A percentile compares a stretch with the other conserved stretches of the same genome.
phyloP scores from a whole-genome alignment of 2,888 invertebrate genomes.

The Dasysyrphus albostriatus region DNA sequence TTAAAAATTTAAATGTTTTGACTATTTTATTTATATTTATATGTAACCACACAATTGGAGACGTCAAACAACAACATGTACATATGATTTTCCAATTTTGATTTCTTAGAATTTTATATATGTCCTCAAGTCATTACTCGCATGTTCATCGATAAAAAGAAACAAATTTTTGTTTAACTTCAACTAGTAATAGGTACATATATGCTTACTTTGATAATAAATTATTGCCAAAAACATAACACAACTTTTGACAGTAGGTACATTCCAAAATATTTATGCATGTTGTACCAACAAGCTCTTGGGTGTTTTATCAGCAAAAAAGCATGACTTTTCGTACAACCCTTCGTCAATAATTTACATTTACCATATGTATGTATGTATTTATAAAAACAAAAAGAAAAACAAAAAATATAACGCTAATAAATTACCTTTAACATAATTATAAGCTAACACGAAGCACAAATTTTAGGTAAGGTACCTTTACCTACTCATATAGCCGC shows the following conservation, averaged over 20 bases:
- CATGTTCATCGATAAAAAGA: too few relatives aligned
- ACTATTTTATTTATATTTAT: too few relatives aligned
- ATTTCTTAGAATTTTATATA: too few relatives aligned
- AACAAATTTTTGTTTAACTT: neutral
- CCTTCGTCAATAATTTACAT: slow-evolving; percentile 33
- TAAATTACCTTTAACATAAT: slow-evolving; percentile 53
- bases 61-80: too few relatives aligned
- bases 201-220: neutral
- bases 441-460: slow-evolving; percentile 58
- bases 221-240: slow-evolving; percentile 9
- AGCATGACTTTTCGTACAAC: slow-evolving; percentile 26
- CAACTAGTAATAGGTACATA: too few relatives aligned
- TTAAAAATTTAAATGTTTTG: too few relatives aligned
- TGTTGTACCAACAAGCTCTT: neutral
- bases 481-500: slow-evolving; percentile 8
- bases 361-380: slow-evolving; percentile 24
- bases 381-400: neutral
- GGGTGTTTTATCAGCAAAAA: slow-evolving; percentile 48
- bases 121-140: neutral
- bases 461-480: slow-evolving; percentile 33
- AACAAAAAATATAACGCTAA: slow-evolving; percentile 3
- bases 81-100: too few relatives aligned
- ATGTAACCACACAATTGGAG: too few relatives aligned
- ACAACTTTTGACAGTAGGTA: neutral
- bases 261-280: neutral